These are phyloP conservation scores for Puntigrus tetrazona DNA, from an alignment of 2,113 vertebrate genomes.

Conservation along the genomic window DNA sequence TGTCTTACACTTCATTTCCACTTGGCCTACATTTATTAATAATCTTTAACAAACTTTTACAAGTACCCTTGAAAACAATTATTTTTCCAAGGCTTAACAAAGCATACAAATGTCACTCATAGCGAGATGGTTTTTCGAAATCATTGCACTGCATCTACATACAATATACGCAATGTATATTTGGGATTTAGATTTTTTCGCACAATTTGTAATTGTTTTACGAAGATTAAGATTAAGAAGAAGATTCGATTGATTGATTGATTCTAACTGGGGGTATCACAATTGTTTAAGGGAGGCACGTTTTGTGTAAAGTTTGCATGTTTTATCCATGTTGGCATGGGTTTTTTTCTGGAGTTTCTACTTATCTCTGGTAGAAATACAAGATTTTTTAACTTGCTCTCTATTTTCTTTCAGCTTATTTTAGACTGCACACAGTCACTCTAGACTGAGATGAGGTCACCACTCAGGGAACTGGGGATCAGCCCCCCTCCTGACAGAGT, in stretches of 20 bases:
- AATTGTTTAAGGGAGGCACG: no score
- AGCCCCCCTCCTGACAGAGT: conserved; percentile 16
- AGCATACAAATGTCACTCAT: not conserved
- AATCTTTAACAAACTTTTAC: not conserved
- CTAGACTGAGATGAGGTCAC: not conserved
- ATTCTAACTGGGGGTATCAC: no score
- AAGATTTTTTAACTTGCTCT: not conserved
- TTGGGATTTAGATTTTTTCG: no score
- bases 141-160: not conserved
- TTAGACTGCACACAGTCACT: not conserved
- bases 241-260: no score
- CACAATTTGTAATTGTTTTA: no score
- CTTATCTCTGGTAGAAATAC: not conserved
- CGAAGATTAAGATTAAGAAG: no score
- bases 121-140: not conserved
- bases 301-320: no score
- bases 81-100: not conserved
- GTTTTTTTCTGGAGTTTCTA: no score
- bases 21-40: not conserved
- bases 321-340: not conserved
- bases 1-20: conserved; percentile 10
- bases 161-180: not conserved
- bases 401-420: not conserved
- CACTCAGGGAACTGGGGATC: not conserved
- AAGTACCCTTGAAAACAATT: not conserved